Base-by-base conservation (phyloP, 53 echinoderm and acorn worm species). In the Arbacia lixula region DNA sequence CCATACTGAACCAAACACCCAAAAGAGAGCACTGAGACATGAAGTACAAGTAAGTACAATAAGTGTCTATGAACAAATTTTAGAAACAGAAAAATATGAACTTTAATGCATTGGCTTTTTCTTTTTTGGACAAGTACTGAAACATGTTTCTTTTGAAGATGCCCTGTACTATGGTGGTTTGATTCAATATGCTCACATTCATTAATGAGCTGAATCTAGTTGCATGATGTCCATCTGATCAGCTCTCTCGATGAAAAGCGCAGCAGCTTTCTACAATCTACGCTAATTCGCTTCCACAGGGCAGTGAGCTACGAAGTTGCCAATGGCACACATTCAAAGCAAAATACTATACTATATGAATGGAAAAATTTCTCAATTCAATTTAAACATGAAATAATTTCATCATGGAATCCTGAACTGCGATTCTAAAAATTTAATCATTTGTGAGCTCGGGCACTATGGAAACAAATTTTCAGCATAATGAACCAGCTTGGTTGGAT, bases 221-320 rank as follows among this genome's bases (percentile, higher is more conserved):
- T 26, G 64, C 64, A 64, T 12, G 79, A 60, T 24, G 79, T 78
- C 79, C 79, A 57, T 78, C 79, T 78, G 79, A 26, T 34, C 32
- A 32, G 19, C 2, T 75, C 57, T 46, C 75, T 78, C 36, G 28
- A 60, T 39, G 28, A 60, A 36, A 36, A 37, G 36, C 21, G 60
- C 58, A 37, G 79, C 72, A 28, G 10, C 36, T 39, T 38, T 38
- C 58, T 37, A 35, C 20, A 34, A 39, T 60, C 79, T 78, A 60
- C 14, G 79, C 79, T 4, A 78, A 60, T 30, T 40, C 60, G 39
- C 36, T n/a, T 78, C 79, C 30, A 58, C 27, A 57, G 60, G 58
- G 79, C 79, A 20, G 32, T 22, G 75, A 75, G 75, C 34, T 9
- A 20, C 5, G 31, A 32, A 20, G 75, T 54, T 54, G 75, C 53